Evolutionary conservation across 2,888 invertebrate species (phyloP), one percentile per base, ranked within the genome.

Genomic region (Himalopsyche kuldschensis): DNA sequence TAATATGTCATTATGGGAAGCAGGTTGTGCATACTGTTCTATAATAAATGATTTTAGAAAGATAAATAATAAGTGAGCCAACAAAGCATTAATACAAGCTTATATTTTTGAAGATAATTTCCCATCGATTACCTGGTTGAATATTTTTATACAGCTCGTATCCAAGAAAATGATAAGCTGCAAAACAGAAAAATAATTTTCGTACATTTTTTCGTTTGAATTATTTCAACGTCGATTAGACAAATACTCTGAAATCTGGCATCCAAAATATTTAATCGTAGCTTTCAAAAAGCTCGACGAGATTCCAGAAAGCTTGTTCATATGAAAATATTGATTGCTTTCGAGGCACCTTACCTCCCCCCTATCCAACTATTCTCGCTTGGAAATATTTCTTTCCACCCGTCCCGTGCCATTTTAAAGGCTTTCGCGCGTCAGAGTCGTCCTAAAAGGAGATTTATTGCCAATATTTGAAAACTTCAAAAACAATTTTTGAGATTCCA

Each of bases 381-480:
- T 20, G 55, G 55, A 20, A n/a, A 55, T 55, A 55, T 55, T 55
- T 55, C 55, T 20, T 20, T 24, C 55, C 6, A 55, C 24, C 55
- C 55, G 15, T 20, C 5, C 55, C 20, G 20, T 55, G 55, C 55
- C 55, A 55, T 55, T 55, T 55, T 55, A 20, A 55, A 55, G 55
- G 55, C 55, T 20, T 55, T 55, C 55, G 24, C 55, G 55, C 55
- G 55, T 55, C 55, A 55, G 20, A 55, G 4, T 55, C 55, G 55
- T 55, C 20, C 55, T 10, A 24, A 55, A 20, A 20, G 55, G 55
- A 80, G 80, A 80, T 80, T 80, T 80, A 80, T 80, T 80, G 80
- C 41, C 80, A 80, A 69, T 80, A 80, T 80, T 80, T 30, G 80
- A 80, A 80, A 80, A 80, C 69, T 80, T 78, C 46, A 20, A 55